These are phyloP conservation scores for Pan paniscus DNA, from an alignment of 2,113 vertebrate genomes.

Conservation along the genomic window DNA sequence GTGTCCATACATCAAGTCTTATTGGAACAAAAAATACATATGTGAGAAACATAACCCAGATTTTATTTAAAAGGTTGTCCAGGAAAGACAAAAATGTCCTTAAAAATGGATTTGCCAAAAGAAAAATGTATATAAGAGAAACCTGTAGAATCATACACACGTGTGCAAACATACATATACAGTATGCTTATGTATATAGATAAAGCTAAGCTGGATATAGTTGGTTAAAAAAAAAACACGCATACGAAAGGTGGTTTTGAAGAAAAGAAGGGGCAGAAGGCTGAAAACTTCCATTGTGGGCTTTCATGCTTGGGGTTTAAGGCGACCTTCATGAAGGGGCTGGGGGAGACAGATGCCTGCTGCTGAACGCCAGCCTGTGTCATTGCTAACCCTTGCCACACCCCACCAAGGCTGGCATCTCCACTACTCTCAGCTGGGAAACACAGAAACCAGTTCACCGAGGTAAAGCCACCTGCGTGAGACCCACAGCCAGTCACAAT, in stretches of 20 bases:
- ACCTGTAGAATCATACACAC: neutral
- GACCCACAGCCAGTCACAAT: neutral
- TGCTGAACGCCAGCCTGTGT: rapidly evolving
- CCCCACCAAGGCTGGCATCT: neutral
- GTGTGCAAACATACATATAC: neutral
- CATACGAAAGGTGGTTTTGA: neutral
- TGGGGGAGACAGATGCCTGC: neutral
- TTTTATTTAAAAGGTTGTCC: constrained; percentile 12
- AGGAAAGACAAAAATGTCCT: neutral
- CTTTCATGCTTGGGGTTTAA: neutral
- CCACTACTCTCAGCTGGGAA: neutral
- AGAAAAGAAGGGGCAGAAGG: neutral
- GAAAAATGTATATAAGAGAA: neutral
- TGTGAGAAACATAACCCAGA: neutral
- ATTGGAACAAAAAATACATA: neutral
- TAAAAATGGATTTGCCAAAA: constrained; percentile 18
- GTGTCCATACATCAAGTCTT: neutral
- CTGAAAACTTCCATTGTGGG: neutral
- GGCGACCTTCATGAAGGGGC: rapidly evolving
- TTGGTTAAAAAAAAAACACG: neutral
- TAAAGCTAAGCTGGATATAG: neutral
- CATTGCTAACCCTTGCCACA: too few relatives aligned
- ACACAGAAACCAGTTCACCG: neutral
- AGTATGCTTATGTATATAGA: too few relatives aligned
- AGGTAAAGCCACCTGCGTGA: neutral